Evolutionary conservation across 2,888 invertebrate species (phyloP).

Genomic region (Argynnis bischoffii): DNA sequence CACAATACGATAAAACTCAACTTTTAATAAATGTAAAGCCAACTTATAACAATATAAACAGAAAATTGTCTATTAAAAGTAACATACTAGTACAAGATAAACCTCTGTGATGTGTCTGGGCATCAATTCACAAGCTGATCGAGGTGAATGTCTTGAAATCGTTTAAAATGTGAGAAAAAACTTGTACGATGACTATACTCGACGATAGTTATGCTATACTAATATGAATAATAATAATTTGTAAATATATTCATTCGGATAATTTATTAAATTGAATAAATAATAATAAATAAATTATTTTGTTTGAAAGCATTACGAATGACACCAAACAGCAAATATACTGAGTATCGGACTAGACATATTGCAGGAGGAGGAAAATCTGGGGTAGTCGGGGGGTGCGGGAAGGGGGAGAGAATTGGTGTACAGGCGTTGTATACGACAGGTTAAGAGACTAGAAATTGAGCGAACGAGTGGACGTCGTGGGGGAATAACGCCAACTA

Average conservation of each 20-base stretch:
- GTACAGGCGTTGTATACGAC: too few relatives aligned
- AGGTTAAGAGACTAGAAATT: constrained; percentile 62
- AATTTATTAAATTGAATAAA: neutral
- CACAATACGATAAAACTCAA: constrained; percentile 9
- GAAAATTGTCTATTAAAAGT: too few relatives aligned
- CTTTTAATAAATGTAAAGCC: constrained; percentile 15
- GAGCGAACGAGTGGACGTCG: constrained; percentile 48
- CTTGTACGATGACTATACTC: too few relatives aligned
- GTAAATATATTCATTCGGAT: too few relatives aligned
- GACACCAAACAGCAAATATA: neutral
- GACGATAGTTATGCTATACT: too few relatives aligned
- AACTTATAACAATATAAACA: neutral
- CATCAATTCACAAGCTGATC: too few relatives aligned
- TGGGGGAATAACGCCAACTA: too few relatives aligned
- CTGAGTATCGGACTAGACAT: neutral
- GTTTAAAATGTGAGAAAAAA: too few relatives aligned
- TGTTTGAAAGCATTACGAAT: neutral
- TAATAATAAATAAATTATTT: neutral
- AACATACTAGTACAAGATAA: too few relatives aligned
- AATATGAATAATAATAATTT: too few relatives aligned
- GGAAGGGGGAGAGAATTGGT: constrained; percentile 34
- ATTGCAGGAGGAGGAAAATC: neutral
- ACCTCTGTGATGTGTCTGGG: too few relatives aligned
- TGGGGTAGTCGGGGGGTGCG: neutral
- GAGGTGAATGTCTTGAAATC: too few relatives aligned